These are phyloP conservation scores for Paraplagusia blochii DNA, from an alignment of 2,113 vertebrate species.

Conservation along the genomic window DNA sequence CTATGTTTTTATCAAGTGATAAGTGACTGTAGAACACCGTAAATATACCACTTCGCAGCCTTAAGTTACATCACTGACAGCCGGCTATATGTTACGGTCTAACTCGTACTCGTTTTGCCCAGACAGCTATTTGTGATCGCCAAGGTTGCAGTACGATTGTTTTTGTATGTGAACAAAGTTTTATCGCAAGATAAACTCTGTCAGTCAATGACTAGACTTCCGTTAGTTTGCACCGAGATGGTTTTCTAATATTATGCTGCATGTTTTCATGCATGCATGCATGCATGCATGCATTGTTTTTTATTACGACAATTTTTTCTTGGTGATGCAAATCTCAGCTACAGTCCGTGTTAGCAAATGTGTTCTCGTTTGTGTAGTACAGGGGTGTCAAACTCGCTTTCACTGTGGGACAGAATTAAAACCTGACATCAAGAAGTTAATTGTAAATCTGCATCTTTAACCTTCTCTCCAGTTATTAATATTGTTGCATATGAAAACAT, in stretches of 20 bases:
- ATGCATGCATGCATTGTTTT: constrained; percentile 16
- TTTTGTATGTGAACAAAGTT: constrained; percentile 8
- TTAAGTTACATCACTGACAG: constrained; percentile 14
- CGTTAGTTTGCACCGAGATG: no score
- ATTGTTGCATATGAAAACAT: no score
- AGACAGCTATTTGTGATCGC: constrained; percentile 14
- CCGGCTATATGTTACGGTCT: constrained; percentile 6
- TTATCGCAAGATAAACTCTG: constrained; percentile 29
- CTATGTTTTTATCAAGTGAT: constrained; percentile 21
- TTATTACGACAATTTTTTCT: constrained; percentile 26
- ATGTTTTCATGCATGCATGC: constrained; percentile 41
- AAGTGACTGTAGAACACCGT: constrained; percentile 5
- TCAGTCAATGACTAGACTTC: constrained; percentile 20
- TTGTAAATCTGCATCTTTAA: no score
- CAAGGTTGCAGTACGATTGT: constrained; percentile 2
- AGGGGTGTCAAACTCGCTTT: no score
- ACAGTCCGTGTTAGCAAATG: neutral
- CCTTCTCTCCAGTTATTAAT: no score
- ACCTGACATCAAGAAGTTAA: no score
- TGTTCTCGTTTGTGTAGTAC: no score
- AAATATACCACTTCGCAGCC: constrained; percentile 9
- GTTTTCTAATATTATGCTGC: no score
- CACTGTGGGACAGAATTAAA: no score
- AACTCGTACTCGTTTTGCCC: constrained; percentile 21
- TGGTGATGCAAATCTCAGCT: constrained; percentile 18